Percentiles rank a stretch among this genome's conserved stretches.
These are phyloP conservation scores for Pseudopodoces humilis DNA, from an alignment of 2,113 vertebrate species.

Conservation along the genomic window DNA sequence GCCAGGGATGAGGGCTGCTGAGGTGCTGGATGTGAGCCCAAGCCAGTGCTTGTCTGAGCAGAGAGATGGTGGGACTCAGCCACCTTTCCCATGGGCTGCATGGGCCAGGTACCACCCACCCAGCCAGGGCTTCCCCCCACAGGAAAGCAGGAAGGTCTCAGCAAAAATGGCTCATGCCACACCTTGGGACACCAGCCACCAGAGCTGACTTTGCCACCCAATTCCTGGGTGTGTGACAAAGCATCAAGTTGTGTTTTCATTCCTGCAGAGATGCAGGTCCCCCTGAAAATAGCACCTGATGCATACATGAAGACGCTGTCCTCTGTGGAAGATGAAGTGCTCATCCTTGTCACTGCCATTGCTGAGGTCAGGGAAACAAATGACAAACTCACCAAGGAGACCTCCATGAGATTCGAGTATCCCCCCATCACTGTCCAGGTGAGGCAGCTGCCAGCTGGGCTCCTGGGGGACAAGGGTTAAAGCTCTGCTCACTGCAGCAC, in stretches of 20 bases:
- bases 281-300: constrained; percentile 17
- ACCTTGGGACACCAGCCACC: not conserved
- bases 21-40: not conserved
- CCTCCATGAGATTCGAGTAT: constrained; percentile 18
- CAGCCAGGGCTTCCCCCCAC: fast-evolving
- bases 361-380: not conserved
- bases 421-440: constrained; percentile 68
- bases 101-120: fast-evolving
- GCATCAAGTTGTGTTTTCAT: not conserved
- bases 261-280: constrained; percentile 34
- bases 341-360: constrained; percentile 39
- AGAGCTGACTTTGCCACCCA: not conserved
- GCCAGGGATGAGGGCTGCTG: not conserved
- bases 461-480: not conserved
- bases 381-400: constrained; percentile 46
- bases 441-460: not conserved
- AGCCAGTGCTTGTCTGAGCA: not conserved
- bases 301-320: constrained; percentile 1
- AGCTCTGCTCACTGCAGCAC: not conserved
- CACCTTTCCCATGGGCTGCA: not conserved
- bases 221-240: fast-evolving
- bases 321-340: constrained; percentile 18
- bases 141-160: not conserved
- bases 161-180: not conserved
- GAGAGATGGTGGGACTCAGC: not conserved